Conservation (phyloP, 2,113 vertebrate species). For the Maylandia zebra region DNA sequence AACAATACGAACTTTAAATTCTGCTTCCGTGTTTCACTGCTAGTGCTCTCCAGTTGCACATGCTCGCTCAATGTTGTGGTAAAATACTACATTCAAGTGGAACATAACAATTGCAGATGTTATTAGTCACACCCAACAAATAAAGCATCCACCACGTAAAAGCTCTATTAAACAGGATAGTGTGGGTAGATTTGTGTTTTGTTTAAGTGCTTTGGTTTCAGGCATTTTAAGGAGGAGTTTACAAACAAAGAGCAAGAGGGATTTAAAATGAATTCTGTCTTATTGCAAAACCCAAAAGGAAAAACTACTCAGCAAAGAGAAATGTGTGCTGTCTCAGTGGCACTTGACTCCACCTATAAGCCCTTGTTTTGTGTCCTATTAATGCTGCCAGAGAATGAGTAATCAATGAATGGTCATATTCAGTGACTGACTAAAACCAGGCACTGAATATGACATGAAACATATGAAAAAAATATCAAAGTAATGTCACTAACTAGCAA, state of each 20-base stretch:
- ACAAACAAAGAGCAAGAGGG: neutral
- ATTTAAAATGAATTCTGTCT: neutral
- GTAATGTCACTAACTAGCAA: neutral
- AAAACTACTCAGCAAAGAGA: neutral
- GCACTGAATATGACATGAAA: neutral
- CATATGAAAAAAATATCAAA: neutral
- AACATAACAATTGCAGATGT: neutral
- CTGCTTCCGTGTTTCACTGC: neutral
- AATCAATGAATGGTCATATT: neutral
- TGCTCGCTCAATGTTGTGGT: neutral
- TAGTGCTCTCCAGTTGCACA: neutral
- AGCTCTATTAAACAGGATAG: neutral
- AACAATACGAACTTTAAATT: neutral
- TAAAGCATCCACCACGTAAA: neutral
- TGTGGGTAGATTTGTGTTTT: neutral
- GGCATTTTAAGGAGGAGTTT: neutral
- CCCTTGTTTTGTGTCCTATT: neutral
- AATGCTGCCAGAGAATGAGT: neutral
- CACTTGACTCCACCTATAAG: neutral
- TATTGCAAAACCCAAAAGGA: neutral
- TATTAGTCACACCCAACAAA: neutral
- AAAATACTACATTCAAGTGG: neutral
- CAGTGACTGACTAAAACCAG: neutral
- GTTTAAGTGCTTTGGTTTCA: neutral
- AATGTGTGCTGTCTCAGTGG: neutral